Conservation (phyloP, 1,140 invertebrate genomes). For the Eueides isabella region DNA sequence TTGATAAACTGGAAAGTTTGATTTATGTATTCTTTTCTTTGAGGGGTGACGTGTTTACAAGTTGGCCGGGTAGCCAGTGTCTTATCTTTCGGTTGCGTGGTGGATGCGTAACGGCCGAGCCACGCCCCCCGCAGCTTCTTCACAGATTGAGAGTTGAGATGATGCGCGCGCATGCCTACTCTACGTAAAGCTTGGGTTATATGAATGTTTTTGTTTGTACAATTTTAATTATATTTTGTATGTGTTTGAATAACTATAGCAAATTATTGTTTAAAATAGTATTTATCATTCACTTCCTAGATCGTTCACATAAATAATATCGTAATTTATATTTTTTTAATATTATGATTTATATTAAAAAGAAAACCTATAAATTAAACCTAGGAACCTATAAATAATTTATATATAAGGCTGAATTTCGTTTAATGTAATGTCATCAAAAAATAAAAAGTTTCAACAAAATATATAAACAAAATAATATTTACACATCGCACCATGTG, state of each 20-base stretch:
- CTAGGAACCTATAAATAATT: too few species aligned
- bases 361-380: too few species aligned
- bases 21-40: constrained; percentile 1
- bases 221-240: neutral
- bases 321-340: neutral
- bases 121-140: constrained; percentile 72
- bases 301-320: neutral
- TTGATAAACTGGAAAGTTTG: constrained; percentile 19
- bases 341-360: too few species aligned
- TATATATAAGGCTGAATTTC: too few species aligned
- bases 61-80: constrained; percentile 45
- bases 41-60: constrained; percentile 25
- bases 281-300: neutral
- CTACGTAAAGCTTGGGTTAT: constrained; percentile 59
- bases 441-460: neutral
- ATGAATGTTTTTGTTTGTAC: constrained; percentile 20
- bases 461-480: neutral
- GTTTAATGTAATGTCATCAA: neutral
- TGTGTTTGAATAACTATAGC: neutral
- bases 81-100: constrained; percentile 64
- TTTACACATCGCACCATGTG: constrained; percentile 40
- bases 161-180: constrained; percentile 73
- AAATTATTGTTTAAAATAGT: neutral
- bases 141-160: constrained; percentile 55
- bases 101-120: constrained; percentile 63